phyloP scores from a whole-genome alignment of 2,113 vertebrate species.

The Ameiurus melas region DNA sequence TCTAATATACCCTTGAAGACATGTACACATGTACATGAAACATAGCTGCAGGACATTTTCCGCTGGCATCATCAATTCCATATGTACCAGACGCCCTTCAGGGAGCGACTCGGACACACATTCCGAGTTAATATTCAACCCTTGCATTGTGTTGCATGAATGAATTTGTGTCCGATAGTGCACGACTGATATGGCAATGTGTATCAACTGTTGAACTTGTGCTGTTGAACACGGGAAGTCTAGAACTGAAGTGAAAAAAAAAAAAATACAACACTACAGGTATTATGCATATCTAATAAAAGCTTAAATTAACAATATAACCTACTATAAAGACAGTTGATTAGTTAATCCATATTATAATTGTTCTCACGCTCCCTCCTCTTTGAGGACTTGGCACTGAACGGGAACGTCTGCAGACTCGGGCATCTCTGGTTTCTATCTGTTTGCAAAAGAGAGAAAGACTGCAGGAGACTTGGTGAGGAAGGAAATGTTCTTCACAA shows the following conservation, averaged over 20 bases:
- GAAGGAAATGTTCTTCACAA: not conserved
- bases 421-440: conserved; percentile 35
- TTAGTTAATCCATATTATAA: not conserved
- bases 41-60: conserved; percentile 36
- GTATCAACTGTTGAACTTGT: not conserved
- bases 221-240: not conserved
- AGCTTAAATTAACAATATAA: no score
- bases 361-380: conserved; percentile 50
- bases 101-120: not conserved
- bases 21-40: not conserved
- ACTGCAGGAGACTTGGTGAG: not conserved
- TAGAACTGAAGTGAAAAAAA: not conserved
- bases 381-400: conserved; percentile 46
- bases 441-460: not conserved
- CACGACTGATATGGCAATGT: not conserved
- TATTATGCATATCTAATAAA: no score
- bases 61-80: conserved; percentile 35
- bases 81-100: conserved; percentile 8
- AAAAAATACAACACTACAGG: not conserved
- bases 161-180: not conserved
- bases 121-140: conserved; percentile 21
- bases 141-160: not conserved
- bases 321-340: no score
- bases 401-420: conserved; percentile 42
- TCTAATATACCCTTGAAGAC: no score